Evolutionary conservation across 2,797 vertebrate species (phyloP).

Genomic region (Setipinna tenuifilis): DNA sequence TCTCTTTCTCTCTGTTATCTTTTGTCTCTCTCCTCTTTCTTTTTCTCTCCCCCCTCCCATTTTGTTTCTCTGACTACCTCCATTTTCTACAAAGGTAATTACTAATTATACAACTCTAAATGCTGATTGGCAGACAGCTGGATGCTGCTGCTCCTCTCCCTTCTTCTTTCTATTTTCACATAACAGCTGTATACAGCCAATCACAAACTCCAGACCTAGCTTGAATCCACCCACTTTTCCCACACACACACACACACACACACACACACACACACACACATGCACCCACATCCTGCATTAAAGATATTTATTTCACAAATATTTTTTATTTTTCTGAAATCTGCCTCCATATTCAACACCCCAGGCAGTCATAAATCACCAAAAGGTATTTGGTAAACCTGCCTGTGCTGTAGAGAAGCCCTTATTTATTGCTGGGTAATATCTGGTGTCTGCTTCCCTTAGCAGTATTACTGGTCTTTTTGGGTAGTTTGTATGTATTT

Average conservation of each 20-base stretch:
- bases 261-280: neutral
- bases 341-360: neutral
- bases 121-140: conserved; percentile 47
- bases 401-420: neutral
- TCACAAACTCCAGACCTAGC: conserved; percentile 31
- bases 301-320: neutral
- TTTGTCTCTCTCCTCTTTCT: neutral
- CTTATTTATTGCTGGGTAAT: too few species aligned
- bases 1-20: neutral
- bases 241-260: neutral
- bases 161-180: conserved; percentile 7
- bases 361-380: neutral
- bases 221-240: conserved; percentile 3
- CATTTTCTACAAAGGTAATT: conserved; percentile 39
- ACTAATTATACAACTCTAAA: conserved; percentile 36
- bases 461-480: too few species aligned
- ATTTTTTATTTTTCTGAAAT: neutral
- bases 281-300: neutral
- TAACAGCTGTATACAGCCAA: conserved; percentile 46
- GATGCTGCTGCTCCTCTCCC: conserved; percentile 28
- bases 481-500: too few species aligned
- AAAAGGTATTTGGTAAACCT: neutral
- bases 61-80: conserved; percentile 28
- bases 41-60: neutral
- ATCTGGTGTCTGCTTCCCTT: too few species aligned